Percentiles rank a stretch among this genome's conserved stretches.
phyloP scores from a whole-genome alignment of 1,140 invertebrate species.

The Drosophila busckii region DNA sequence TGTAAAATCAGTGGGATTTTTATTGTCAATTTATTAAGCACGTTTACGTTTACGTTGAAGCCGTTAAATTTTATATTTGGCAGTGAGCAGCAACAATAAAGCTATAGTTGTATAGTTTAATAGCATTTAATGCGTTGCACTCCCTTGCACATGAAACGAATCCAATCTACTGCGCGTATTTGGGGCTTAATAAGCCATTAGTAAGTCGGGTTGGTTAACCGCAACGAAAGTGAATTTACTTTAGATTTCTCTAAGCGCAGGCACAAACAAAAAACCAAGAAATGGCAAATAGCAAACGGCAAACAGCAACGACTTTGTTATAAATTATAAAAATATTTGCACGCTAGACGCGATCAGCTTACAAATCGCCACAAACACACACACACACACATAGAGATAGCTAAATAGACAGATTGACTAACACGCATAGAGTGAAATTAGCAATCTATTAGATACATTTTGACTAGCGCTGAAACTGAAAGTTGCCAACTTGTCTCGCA shows the following conservation, averaged over 20 bases:
- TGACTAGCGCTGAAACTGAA: constrained; percentile 49
- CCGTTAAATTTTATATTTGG: too few relatives aligned
- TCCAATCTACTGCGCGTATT: constrained; percentile 68
- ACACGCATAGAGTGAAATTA: constrained; percentile 71
- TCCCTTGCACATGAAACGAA: constrained; percentile 62
- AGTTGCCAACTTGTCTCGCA: constrained; percentile 27
- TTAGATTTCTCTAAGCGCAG: constrained; percentile 56
- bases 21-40: too few relatives aligned
- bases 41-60: too few relatives aligned
- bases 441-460: constrained; percentile 57
- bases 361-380: constrained; percentile 37
- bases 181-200: constrained; percentile 73
- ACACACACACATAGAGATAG: not conserved
- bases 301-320: constrained; percentile 18
- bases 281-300: constrained; percentile 28
- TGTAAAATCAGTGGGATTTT: too few relatives aligned
- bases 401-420: constrained; percentile 2
- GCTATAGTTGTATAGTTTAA: constrained; percentile 1
- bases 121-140: constrained; percentile 54
- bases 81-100: too few relatives aligned
- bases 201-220: constrained; percentile 70
- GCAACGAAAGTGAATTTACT: constrained; percentile 71
- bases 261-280: constrained; percentile 12
- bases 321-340: constrained; percentile 67
- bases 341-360: constrained; percentile 53